phyloP scores from a whole-genome alignment of 2,797 vertebrate genomes.

The Pelodytes ibericus region DNA sequence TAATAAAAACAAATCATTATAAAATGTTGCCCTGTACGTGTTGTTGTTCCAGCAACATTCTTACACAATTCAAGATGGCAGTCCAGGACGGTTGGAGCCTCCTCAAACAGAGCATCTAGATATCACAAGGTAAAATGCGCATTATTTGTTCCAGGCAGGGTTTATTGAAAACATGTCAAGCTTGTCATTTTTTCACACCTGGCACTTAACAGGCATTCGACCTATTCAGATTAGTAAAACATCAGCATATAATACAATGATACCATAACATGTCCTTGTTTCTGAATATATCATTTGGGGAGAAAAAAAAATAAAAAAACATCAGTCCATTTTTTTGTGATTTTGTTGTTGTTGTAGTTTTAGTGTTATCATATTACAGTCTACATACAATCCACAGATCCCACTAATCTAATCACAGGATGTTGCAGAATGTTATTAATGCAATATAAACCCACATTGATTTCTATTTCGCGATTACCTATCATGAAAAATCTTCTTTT shows the following conservation, averaged over 20 bases:
- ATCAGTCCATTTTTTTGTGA: conserved; percentile 74
- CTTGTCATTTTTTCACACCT: conserved; percentile 92
- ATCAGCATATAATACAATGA: conserved; percentile 88
- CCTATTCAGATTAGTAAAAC: conserved; percentile 93
- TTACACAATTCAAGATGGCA: too few relatives aligned
- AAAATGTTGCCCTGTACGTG: too few relatives aligned
- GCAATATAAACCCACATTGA: conserved; percentile 69
- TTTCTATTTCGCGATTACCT: conserved; percentile 67
- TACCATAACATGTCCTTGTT: conserved; percentile 81
- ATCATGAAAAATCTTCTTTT: conserved; percentile 86
- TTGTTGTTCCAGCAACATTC: too few relatives aligned
- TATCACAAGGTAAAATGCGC: conserved; percentile 30
- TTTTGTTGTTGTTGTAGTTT: too few relatives aligned
- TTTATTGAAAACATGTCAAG: conserved; percentile 99
- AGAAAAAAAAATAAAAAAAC: conserved; percentile 16
- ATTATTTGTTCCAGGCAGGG: conserved; percentile 86
- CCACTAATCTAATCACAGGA: conserved; percentile 82
- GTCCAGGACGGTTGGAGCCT: not conserved
- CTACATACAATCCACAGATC: conserved; percentile 87
- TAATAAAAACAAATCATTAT: too few relatives aligned
- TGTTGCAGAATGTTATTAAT: conserved; percentile 75
- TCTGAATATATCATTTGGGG: conserved; percentile 29
- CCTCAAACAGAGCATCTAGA: not conserved
- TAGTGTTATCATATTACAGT: conserved; percentile 83
- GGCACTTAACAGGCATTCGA: conserved; percentile 90